Evolutionary conservation across 2,113 vertebrate genomes (phyloP).

Genomic region (Patagioenas fasciata): DNA sequence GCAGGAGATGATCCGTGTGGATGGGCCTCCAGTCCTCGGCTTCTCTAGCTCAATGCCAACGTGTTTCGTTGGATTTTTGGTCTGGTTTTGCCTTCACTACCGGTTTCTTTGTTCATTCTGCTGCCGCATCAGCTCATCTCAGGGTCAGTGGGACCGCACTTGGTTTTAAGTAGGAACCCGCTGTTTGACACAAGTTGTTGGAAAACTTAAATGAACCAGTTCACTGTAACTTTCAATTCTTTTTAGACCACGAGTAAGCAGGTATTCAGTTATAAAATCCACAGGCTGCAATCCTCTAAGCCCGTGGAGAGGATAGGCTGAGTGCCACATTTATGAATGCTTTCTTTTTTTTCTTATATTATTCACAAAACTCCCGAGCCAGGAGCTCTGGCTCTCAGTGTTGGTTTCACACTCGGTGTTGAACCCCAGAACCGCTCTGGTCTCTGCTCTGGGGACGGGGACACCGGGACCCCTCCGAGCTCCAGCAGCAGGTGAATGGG

Average conservation of each 20-base stretch:
- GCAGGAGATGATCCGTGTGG: not conserved
- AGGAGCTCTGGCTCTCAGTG: not conserved
- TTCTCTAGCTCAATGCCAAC: not conserved
- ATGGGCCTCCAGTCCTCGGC: too few species aligned
- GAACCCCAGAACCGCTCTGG: accelerated
- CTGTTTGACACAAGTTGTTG: not conserved
- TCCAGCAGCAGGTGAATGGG: not conserved
- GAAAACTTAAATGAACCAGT: not conserved
- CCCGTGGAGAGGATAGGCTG: not conserved
- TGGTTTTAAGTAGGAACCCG: not conserved
- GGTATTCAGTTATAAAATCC: not conserved
- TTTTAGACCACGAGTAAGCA: not conserved
- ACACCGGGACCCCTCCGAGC: too few species aligned
- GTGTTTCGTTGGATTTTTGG: not conserved
- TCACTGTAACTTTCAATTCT: not conserved
- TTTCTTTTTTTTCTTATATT: not conserved
- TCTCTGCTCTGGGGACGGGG: not conserved
- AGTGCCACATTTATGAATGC: not conserved
- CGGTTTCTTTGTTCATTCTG: not conserved
- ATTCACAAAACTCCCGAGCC: not conserved
- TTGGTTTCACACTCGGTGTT: not conserved
- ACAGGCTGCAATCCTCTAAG: not conserved
- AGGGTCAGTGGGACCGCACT: too few species aligned
- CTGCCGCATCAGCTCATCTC: not conserved
- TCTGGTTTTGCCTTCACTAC: not conserved